Evolutionary conservation across 1,140 invertebrate genomes (phyloP), one percentile per base, ranked within the genome.

Genomic region (Andrena cerasifolii): DNA sequence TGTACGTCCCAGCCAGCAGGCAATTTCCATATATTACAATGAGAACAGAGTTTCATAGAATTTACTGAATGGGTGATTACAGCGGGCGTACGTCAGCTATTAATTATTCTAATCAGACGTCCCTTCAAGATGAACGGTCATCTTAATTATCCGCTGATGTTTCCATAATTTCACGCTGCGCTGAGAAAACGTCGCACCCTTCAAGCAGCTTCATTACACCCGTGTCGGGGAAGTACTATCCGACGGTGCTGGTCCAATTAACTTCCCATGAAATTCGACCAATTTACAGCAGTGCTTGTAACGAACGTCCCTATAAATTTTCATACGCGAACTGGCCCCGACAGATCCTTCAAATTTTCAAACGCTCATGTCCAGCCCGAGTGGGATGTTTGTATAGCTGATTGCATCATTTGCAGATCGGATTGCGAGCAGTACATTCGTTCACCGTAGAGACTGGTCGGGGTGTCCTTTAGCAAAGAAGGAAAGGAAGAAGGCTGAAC

Each of bases 21-120:
- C 72, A 56, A 75, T 75, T 67, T 75, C 62, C 62, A 75, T 75
- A 67, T 43, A 67, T 75, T 58, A 67, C 51, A 75, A 75, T 43
- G 63, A 56, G 62, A 67, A 47, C 36, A 45, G 40, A 67, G 72
- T 75, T 67, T 58, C 72, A 16, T 75, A 47, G 72, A 75, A 75
- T 67, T 67, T 31, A 47, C 51, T 54, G 62, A 75, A 75, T 58
- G 40, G 62, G 16, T 58, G 72, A 75, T 75, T 58, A 47, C 45
- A 21, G 28, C 21, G 16, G n/a, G 16, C 49, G 36, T 43, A 26
- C 18, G 63, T 26, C 47, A 10, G 36, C 26, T 53, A 26, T 75
- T 75, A 75, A 75, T 75, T 56, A 28, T 49, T 56, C 40, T 33
- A 24, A 67, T 58, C 36, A 28, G 26, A 36, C 62, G 31, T 62